phyloP scores from a whole-genome alignment of 2,797 vertebrate species.

The Bucorvus abyssinicus region DNA sequence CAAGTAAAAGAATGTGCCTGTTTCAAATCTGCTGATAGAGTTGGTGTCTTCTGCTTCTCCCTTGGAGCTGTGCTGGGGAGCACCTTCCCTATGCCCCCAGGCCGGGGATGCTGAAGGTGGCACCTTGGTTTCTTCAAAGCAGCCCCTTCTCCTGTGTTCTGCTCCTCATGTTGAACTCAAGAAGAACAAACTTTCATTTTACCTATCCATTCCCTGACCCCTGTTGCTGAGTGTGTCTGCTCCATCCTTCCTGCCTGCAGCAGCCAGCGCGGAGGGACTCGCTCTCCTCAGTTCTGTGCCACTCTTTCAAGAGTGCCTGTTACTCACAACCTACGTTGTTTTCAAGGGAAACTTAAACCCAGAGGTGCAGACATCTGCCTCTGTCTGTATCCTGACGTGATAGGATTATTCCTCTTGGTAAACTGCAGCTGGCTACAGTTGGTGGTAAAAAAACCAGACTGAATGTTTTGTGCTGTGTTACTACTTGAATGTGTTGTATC shows the following conservation, averaged over 20 bases:
- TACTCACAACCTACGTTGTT: not conserved
- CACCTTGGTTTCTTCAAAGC: not conserved
- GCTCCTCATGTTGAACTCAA: accelerated
- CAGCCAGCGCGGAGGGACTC: not conserved
- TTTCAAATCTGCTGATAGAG: not conserved
- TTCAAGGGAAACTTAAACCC: not conserved
- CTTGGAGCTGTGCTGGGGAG: not conserved
- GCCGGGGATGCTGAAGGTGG: not conserved
- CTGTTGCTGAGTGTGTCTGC: accelerated
- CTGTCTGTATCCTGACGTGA: not conserved
- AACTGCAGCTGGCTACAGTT: conserved; percentile 25
- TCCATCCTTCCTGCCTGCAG: not conserved
- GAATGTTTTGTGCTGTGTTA: conserved; percentile 36
- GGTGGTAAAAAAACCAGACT: not conserved
- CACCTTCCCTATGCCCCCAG: accelerated
- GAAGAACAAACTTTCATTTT: not conserved
- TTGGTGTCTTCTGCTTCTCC: not conserved
- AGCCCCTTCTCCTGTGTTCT: not conserved
- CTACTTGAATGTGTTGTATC: not conserved
- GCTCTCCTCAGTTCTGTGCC: not conserved
- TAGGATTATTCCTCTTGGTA: conserved; percentile 14
- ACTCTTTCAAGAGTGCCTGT: not conserved
- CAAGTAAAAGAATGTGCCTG: not conserved
- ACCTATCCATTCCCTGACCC: accelerated
- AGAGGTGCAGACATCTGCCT: not conserved